Conservation (phyloP, 30 jellyfish, hydroid and myxozoan species). For the Aurelia sp. region DNA sequence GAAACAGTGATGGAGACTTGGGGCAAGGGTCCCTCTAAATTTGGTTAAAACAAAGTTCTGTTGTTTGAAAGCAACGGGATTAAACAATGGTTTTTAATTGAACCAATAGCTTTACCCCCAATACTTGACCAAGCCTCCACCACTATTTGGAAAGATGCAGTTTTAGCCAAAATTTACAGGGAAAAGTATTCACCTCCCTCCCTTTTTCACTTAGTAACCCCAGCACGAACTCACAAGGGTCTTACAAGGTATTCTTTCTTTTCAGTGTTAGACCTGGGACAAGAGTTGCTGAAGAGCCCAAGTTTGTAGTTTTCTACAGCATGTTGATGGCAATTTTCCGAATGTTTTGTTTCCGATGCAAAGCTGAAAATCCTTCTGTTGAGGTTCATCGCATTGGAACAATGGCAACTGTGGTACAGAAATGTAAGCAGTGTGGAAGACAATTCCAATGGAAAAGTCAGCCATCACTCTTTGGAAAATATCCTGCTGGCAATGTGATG, state of each 20-base stretch:
- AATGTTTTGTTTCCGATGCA: constrained; percentile 27
- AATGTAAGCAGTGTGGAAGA: constrained; percentile 11
- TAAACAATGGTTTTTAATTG: no score
- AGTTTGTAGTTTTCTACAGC: constrained; percentile 21
- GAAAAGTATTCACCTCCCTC: neutral
- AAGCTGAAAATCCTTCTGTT: constrained; percentile 24
- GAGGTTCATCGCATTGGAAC: constrained; percentile 27
- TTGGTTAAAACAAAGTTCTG: no score
- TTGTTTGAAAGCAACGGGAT: no score
- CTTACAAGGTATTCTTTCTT: neutral
- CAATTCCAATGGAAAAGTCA: no score
- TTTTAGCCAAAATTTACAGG: constrained; percentile 4
- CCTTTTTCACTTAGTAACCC: no score
- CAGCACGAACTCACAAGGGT: no score
- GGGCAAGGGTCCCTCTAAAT: no score
- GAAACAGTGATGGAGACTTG: no score
- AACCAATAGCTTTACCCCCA: no score
- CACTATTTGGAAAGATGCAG: neutral
- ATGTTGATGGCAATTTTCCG: constrained; percentile 10
- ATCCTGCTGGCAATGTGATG: no score
- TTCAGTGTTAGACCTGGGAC: constrained; percentile 27
- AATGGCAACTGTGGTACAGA: constrained; percentile 42
- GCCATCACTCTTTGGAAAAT: no score
- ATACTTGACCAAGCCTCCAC: no score
- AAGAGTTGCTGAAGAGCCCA: constrained; percentile 28